Base-by-base conservation (phyloP, 2,113 vertebrate genomes). In the Apus apus region DNA sequence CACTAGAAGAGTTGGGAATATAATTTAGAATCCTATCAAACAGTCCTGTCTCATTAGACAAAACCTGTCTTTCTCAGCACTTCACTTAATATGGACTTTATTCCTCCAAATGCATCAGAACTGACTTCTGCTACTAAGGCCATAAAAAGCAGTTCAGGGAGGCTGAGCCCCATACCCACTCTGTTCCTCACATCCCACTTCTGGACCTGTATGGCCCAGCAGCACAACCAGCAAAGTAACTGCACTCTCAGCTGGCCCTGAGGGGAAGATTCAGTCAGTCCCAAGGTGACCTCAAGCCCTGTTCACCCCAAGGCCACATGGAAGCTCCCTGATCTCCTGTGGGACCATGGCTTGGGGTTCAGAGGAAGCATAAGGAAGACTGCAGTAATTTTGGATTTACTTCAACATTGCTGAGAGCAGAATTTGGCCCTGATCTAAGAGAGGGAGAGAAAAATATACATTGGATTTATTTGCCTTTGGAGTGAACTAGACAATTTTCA, bases 401-500 rank as follows among this genome's bases (percentile, higher is more conserved):
- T 60, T 38, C 53, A 45, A 29, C 16, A 34, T 20, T 78, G 72
- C 48, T 61, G 46, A 78, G 45, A 93, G 70, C 34, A 81, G 82
- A 80, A 77, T 83, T 27, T 80, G 73, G 38, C 48, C 60, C 82
- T 67, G 27, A 65, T 86, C 10, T 84, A 43, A 19, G 26, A 83
- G 29, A 79, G 8, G 34, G 51, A 74, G 29, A 74, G 26, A 86
- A 94, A 90, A 81, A 92, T 18, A 68, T 20, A 29, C 40, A 22
- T 60, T 53, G 72, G 40, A 87, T 87, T 93, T 90, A 81, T 74
- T 91, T 96, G 82, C 50, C 61, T 86, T 88, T 86, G 79, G 88
- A 94, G 25, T 1, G 3, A 86, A 84, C 82, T 57, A 93, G 89
- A 90, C 76, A 88, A 82, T 86, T 95, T 94, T 88, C 94, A 96